Percentiles rank a stretch among this genome's conserved stretches.
Conservation (phyloP, 1,140 invertebrate genomes). For the Microplitis demolitor region DNA sequence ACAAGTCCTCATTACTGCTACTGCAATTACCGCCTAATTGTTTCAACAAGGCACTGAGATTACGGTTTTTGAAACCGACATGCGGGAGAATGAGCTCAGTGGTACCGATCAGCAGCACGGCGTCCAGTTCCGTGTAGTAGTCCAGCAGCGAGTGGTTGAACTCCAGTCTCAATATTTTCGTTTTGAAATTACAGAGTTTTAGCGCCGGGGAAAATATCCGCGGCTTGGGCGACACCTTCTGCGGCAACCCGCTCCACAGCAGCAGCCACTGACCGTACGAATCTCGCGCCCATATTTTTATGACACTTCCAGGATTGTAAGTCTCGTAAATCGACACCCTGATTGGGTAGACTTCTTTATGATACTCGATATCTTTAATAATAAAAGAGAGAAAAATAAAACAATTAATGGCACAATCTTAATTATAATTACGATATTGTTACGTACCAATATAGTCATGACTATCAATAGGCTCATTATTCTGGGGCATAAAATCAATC, state of each 20-base stretch:
- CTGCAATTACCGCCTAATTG: constrained; percentile 38
- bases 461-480: constrained; percentile 69
- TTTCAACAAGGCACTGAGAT: constrained; percentile 47
- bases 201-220: constrained; percentile 79
- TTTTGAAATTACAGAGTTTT: constrained; percentile 53
- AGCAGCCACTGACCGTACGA: constrained; percentile 70
- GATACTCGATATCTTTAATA: constrained; percentile 73
- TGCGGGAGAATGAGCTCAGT: constrained; percentile 52
- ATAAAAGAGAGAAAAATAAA: constrained; percentile 12
- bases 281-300: constrained; percentile 77
- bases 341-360: constrained; percentile 75
- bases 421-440: constrained; percentile 4
- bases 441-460: constrained; percentile 84
- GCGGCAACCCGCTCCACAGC: constrained; percentile 77
- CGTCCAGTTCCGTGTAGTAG: constrained; percentile 90
- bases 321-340: constrained; percentile 85
- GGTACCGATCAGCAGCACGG: constrained; percentile 74
- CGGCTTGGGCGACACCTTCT: constrained; percentile 66
- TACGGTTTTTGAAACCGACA: constrained; percentile 41
- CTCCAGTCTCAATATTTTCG: constrained; percentile 68
- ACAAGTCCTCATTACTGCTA: constrained; percentile 39
- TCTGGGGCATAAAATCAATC: constrained; percentile 75
- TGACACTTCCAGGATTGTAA: constrained; percentile 86
- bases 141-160: constrained; percentile 80
- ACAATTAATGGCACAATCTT: neutral